Percentiles rank a stretch among this genome's conserved stretches.
Evolutionary conservation across 2,888 invertebrate genomes (phyloP).

Genomic region (Parascotia fuliginaria): DNA sequence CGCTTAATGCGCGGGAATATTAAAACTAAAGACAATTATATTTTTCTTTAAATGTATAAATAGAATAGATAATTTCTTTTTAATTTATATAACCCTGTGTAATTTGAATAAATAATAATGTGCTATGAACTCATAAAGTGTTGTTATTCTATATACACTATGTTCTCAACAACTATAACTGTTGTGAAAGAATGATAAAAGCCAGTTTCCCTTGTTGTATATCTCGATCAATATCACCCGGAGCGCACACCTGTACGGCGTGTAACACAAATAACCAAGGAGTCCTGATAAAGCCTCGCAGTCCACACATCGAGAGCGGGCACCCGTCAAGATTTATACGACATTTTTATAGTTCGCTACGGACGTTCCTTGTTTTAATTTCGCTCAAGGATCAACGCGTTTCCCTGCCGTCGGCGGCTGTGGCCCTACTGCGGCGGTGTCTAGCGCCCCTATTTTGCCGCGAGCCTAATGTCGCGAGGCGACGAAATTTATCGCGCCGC

Average conservation of each 20-base stretch:
- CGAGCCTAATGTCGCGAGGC: constrained; percentile 77
- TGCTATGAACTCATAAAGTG: too few relatives aligned
- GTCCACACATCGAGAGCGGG: constrained; percentile 69
- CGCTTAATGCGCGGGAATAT: too few relatives aligned
- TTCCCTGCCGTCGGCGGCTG: constrained; percentile 47
- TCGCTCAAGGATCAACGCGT: constrained; percentile 70
- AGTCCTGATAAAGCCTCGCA: constrained; percentile 67
- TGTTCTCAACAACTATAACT: constrained; percentile 17
- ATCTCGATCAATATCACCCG: constrained; percentile 60
- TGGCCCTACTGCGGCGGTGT: constrained; percentile 41
- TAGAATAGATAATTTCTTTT: too few relatives aligned
- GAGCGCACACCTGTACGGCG: constrained; percentile 62
- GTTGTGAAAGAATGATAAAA: constrained; percentile 37
- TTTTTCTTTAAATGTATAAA: too few relatives aligned
- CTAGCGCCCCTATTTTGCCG: constrained; percentile 66
- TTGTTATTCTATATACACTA: neutral
- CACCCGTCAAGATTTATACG: constrained; percentile 70
- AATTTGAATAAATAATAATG: too few relatives aligned
- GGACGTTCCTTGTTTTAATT: constrained; percentile 83
- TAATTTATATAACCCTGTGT: too few relatives aligned
- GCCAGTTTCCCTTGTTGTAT: constrained; percentile 41
- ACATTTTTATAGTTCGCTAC: constrained; percentile 77
- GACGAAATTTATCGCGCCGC: constrained; percentile 84
- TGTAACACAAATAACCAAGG: constrained; percentile 68
- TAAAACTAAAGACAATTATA: too few relatives aligned